Percentiles rank a stretch among this genome's conserved stretches.
phyloP scores from a whole-genome alignment of 1,140 invertebrate species.

The Drosophila nasuta region DNA sequence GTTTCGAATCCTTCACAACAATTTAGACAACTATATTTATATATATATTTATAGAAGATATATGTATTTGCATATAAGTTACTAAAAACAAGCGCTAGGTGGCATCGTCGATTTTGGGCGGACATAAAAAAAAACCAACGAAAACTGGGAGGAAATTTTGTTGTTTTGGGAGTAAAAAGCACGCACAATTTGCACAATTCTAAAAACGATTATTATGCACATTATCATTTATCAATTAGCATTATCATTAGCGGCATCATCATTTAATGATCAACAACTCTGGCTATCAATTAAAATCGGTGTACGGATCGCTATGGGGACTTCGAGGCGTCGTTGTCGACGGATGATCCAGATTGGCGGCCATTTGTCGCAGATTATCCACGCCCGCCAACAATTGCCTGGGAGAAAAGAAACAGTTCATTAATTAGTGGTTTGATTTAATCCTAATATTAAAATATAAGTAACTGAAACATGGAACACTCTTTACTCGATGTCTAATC shows the following conservation, averaged over 20 bases:
- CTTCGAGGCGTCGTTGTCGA: conserved; percentile 54
- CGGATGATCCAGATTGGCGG: conserved; percentile 70
- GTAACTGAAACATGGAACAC: no score
- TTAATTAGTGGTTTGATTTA: no score
- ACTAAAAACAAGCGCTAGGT: conserved; percentile 67
- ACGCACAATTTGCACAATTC: conserved; percentile 27
- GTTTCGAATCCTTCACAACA: conserved; percentile 37
- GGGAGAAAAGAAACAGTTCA: not conserved
- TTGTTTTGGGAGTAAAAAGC: conserved; percentile 29
- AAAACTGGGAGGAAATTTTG: conserved; percentile 44
- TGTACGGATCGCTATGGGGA: conserved; percentile 70
- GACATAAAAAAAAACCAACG: conserved; percentile 49
- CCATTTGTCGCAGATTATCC: conserved; percentile 88
- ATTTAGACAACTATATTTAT: conserved; percentile 23
- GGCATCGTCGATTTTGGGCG: conserved; percentile 36
- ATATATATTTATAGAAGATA: conserved; percentile 2
- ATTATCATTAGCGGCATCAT: conserved; percentile 14
- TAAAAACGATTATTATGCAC: conserved; percentile 17
- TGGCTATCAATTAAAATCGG: conserved; percentile 66
- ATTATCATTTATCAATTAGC: not conserved
- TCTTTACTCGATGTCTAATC: no score
- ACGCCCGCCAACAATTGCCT: conserved; percentile 89
- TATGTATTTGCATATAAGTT: conserved; percentile 34
- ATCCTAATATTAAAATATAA: no score
- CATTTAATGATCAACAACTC: conserved; percentile 11